Conservation (phyloP, 2,113 vertebrate genomes). For the Gila orcuttii region DNA sequence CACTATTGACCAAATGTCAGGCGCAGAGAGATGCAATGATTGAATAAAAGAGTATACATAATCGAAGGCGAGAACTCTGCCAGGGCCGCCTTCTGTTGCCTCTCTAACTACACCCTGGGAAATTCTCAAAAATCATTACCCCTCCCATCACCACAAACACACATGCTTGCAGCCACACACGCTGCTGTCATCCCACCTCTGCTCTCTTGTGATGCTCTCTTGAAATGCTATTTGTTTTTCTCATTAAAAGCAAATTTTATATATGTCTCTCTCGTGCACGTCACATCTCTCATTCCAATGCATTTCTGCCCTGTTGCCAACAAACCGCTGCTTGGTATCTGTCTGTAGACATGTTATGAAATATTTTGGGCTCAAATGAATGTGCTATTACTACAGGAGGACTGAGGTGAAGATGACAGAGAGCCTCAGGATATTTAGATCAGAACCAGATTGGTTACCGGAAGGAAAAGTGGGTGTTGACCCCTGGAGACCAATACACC, state of each 20-base stretch:
- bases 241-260: slow-evolving; percentile 48
- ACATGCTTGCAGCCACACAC: slow-evolving; percentile 34
- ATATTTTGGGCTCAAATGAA: slow-evolving; percentile 82
- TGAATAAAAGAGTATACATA: slow-evolving; percentile 92
- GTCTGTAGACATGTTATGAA: slow-evolving; percentile 69
- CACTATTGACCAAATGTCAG: slow-evolving; percentile 97
- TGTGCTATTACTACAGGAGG: slow-evolving; percentile 79
- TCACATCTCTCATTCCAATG: background rate
- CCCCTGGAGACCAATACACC: slow-evolving; percentile 73
- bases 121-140: slow-evolving; percentile 69
- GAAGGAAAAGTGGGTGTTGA: slow-evolving; percentile 64
- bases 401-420: slow-evolving; percentile 81
- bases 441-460: slow-evolving; percentile 76
- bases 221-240: slow-evolving; percentile 57
- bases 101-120: slow-evolving; percentile 74
- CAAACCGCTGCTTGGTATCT: slow-evolving; percentile 66
- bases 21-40: slow-evolving; percentile 80
- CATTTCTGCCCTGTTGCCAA: slow-evolving; percentile 66
- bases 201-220: slow-evolving; percentile 38
- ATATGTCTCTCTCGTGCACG: slow-evolving; percentile 23
- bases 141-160: slow-evolving; percentile 46
- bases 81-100: slow-evolving; percentile 70
- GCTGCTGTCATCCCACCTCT: slow-evolving; percentile 28
- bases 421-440: slow-evolving; percentile 82
- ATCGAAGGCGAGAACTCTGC: slow-evolving; percentile 84